Evolutionary conservation across 64 coral and sea anemone genomes (phyloP).

Genomic region (Hydrozoanthus tunicans): DNA sequence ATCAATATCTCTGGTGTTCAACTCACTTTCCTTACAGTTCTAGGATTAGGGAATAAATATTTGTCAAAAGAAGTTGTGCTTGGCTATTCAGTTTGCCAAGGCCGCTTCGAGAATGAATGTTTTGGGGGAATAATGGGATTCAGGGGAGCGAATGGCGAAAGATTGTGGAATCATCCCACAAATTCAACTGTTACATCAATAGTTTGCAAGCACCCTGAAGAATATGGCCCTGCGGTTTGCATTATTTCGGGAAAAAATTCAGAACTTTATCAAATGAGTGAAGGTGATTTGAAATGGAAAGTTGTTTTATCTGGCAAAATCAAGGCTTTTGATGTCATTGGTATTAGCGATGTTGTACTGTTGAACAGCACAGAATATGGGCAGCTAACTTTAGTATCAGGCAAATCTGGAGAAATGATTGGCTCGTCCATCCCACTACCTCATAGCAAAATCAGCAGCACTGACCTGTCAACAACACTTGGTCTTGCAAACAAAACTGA

Average conservation of each 20-base stretch:
- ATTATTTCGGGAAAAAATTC: conserved; percentile 50
- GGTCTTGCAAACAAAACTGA: conserved; percentile 35
- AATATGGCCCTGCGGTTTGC: conserved; percentile 28
- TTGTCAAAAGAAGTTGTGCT: conserved; percentile 44
- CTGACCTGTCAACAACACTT: background rate
- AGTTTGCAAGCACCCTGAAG: conserved; percentile 13
- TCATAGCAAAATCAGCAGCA: background rate
- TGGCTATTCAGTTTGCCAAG: conserved; percentile 68
- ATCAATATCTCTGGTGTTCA: conserved; percentile 68
- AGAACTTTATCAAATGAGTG: conserved; percentile 56
- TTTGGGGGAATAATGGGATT: conserved; percentile 46
- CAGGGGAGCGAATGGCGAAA: conserved; percentile 37
- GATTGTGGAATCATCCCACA: conserved; percentile 46
- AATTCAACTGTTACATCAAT: conserved; percentile 50
- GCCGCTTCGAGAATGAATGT: conserved; percentile 32
- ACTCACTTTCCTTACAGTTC: conserved; percentile 34
- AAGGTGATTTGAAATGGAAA: conserved; percentile 69
- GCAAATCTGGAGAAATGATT: conserved; percentile 67
- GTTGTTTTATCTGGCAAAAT: conserved; percentile 17
- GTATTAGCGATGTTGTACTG: conserved; percentile 54
- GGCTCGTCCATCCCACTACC: conserved; percentile 51
- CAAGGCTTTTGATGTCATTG: conserved; percentile 55
- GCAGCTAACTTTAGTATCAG: conserved; percentile 61
- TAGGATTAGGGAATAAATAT: conserved; percentile 13
- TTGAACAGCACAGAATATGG: background rate